Base-by-base conservation (phyloP, 2,888 invertebrate genomes). In the Neria commutata region DNA sequence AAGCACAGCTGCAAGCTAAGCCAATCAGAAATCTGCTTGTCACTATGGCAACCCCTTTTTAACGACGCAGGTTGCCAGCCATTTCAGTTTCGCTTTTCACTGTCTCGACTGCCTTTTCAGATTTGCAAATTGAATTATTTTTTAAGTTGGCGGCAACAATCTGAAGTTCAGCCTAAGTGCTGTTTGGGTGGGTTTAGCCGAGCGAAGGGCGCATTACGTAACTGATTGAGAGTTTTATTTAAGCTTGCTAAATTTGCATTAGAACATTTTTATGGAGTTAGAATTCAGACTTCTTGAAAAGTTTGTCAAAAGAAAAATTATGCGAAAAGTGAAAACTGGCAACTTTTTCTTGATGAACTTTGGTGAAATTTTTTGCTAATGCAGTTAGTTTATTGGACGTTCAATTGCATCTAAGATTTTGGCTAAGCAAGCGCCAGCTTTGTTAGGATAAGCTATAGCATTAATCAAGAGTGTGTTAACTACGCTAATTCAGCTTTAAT, bases 41-140 rank as follows among this genome's bases (percentile, higher is more conserved):
- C 16, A 40, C 52, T 24, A 52, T 40, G 40, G 40, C 24, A 24
- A 52, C 52, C 37, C 40, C 40, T 33, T 25, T 14, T 14, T 5
- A 47, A 40, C 6, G 11, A n/a, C n/a, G n/a, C n/a, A n/a, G n/a
- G 17, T 50, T 50, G 17, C 21, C 19, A 21, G 14, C 14, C 11
- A 16, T 16, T 50, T 50, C 19, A 11, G n/a, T 2, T 33, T 34
- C 46, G 3, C 40, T 45, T 54, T 52, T 46, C 45, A 14, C 34
- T 54, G 14, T n/a, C 2, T 10, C 34, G 24, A 16, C 6, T 19
- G 16, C 37, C 19, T 33, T 33, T 46, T 47, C 17, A 6, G 29
- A 33, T 19, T 54, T 46, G 25, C 50, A 62, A 64, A 64, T 64
- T 62, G 59, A 63, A 62, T 63, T 59, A 59, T 51, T 48, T 52